These are phyloP conservation scores for Caenorhabditis brenneri DNA, from an alignment of 1,140 invertebrate species.

Conservation along the genomic window DNA sequence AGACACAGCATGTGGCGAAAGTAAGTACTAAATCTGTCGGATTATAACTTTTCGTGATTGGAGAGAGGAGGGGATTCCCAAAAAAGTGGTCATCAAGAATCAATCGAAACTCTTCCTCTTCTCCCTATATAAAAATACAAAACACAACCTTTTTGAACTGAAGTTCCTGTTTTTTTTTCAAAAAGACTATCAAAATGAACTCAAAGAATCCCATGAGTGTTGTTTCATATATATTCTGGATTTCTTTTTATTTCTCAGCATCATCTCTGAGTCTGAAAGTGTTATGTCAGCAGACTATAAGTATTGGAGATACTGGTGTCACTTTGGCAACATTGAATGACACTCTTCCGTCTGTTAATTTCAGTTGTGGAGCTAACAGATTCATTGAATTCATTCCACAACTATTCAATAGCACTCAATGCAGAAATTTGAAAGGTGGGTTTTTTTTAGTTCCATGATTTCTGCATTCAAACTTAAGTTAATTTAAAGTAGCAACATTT, in stretches of 20 bases:
- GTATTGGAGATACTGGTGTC: slow-evolving; percentile 5
- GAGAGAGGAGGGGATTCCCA: not conserved
- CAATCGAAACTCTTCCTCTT: not conserved
- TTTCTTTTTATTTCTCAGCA: not conserved
- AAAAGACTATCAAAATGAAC: not conserved
- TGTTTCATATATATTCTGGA: not conserved
- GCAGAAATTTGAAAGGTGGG: not conserved
- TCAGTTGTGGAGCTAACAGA: not conserved
- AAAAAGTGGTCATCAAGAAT: slow-evolving; percentile 1
- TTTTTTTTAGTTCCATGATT: not conserved
- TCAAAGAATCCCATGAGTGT: not conserved
- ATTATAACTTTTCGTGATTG: not conserved
- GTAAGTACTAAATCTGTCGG: slow-evolving; percentile 11
- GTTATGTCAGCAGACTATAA: not conserved
- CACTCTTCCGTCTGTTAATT: not conserved
- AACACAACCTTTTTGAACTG: not conserved
- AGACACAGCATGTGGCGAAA: not conserved
- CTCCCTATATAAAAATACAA: not conserved
- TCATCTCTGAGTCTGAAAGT: not conserved
- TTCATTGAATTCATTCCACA: slow-evolving; percentile 7
- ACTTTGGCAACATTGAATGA: slow-evolving; percentile 1
- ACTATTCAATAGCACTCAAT: not conserved
- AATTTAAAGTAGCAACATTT: no score
- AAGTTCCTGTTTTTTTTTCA: not conserved
- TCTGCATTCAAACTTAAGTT: no score